Conservation (phyloP, 1,140 invertebrate genomes). For the Dysdera silvatica region DNA sequence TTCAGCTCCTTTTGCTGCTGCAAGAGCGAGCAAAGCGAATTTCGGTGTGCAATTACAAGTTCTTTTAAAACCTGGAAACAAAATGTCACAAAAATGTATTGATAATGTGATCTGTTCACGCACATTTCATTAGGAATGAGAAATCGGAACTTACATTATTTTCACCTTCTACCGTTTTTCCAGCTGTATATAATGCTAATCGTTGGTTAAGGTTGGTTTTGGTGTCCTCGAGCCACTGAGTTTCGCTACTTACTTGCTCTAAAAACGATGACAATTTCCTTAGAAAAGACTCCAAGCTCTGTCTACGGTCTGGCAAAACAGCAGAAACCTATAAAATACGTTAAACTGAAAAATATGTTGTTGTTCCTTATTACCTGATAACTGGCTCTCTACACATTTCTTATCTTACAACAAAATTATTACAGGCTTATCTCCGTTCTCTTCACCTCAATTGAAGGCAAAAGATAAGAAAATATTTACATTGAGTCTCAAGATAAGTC, state of each 20-base stretch:
- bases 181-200: constrained; percentile 13
- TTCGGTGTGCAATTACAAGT: background rate
- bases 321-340: constrained; percentile 10
- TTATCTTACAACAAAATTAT: too few species aligned
- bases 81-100: background rate
- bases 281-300: constrained; percentile 22
- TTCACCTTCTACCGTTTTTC: background rate
- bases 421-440: too few species aligned
- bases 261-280: constrained; percentile 9
- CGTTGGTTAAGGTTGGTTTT: constrained; percentile 11
- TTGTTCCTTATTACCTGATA: too few species aligned
- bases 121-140: background rate
- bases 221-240: constrained; percentile 15
- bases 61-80: constrained; percentile 8
- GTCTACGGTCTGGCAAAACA: constrained; percentile 16
- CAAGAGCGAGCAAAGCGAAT: constrained; percentile 4
- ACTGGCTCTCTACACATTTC: too few species aligned
- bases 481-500: too few species aligned
- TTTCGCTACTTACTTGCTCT: constrained; percentile 11
- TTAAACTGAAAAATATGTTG: too few species aligned
- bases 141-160: background rate
- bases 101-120: background rate
- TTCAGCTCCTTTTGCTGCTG: constrained; percentile 19
- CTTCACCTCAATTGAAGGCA: too few species aligned
- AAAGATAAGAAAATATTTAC: too few species aligned